phyloP scores from a whole-genome alignment of 2,113 vertebrate genomes.

The Saccopteryx bilineata region DNA sequence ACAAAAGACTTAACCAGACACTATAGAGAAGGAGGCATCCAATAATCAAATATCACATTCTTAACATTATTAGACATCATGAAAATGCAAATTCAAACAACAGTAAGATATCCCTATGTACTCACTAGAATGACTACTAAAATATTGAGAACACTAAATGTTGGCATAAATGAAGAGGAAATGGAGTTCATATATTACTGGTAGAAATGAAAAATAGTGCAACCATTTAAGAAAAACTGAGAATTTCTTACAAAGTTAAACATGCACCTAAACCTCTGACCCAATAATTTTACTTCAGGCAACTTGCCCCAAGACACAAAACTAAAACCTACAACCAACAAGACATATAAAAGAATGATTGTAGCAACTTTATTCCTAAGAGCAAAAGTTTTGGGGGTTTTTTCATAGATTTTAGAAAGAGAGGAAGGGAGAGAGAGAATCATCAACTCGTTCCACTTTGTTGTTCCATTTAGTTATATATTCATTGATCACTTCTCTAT shows the following conservation, averaged over 20 bases:
- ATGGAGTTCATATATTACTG: neutral
- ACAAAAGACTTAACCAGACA: neutral
- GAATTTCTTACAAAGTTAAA: slow-evolving; percentile 6
- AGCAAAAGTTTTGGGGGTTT: neutral
- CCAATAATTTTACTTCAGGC: neutral
- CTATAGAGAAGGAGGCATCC: neutral
- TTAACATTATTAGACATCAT: neutral
- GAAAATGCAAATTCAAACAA: slow-evolving; percentile 2
- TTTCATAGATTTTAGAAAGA: too few species aligned
- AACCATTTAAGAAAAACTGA: neutral
- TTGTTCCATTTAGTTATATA: too few species aligned
- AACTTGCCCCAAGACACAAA: neutral
- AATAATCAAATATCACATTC: slow-evolving; percentile 18
- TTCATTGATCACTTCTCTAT: too few species aligned
- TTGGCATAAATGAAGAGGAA: neutral
- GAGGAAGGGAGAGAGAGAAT: too few species aligned
- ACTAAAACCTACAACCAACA: neutral
- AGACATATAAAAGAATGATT: neutral
- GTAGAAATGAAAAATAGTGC: neutral
- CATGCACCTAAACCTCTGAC: neutral
- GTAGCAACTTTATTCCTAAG: neutral
- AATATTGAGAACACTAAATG: neutral
- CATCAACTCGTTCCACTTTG: too few species aligned
- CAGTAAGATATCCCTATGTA: neutral
- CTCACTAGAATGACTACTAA: neutral